phyloP scores from a whole-genome alignment of 2,113 vertebrate species.

The Aegithalos caudatus region DNA sequence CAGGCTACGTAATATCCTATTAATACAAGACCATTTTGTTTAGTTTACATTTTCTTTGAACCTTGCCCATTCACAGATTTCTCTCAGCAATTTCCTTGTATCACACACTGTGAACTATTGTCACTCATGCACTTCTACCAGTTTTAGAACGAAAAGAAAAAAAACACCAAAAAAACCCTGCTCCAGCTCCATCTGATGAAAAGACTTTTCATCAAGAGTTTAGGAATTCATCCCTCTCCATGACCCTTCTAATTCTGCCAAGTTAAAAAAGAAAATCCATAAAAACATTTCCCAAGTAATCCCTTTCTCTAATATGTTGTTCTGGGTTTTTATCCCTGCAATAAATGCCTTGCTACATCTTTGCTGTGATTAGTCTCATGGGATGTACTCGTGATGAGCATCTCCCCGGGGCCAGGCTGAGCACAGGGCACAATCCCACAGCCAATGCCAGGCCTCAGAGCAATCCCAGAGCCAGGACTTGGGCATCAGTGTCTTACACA shows the following conservation, averaged over 20 bases:
- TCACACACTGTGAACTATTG: background rate
- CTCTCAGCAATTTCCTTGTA: background rate
- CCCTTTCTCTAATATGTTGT: background rate
- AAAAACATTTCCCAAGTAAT: slow-evolving; percentile 33
- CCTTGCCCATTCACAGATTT: slow-evolving; percentile 43
- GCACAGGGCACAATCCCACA: background rate
- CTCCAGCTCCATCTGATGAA: background rate
- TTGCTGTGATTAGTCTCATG: slow-evolving; percentile 7
- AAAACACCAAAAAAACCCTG: background rate
- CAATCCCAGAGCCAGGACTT: background rate
- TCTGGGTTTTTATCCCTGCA: background rate
- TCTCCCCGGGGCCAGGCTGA: background rate
- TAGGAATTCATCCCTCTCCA: background rate
- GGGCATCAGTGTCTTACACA: background rate
- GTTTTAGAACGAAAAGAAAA: background rate
- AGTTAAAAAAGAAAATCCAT: slow-evolving; percentile 44
- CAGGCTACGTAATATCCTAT: background rate
- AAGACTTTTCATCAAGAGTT: background rate
- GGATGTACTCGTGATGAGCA: background rate
- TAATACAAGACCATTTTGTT: background rate
- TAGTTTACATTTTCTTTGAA: slow-evolving; percentile 20
- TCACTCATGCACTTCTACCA: background rate
- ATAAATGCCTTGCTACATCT: background rate
- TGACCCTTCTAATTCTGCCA: slow-evolving; percentile 27
- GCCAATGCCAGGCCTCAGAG: background rate